Conservation (phyloP, 2,888 invertebrate genomes). For the Acronicta leporina region DNA sequence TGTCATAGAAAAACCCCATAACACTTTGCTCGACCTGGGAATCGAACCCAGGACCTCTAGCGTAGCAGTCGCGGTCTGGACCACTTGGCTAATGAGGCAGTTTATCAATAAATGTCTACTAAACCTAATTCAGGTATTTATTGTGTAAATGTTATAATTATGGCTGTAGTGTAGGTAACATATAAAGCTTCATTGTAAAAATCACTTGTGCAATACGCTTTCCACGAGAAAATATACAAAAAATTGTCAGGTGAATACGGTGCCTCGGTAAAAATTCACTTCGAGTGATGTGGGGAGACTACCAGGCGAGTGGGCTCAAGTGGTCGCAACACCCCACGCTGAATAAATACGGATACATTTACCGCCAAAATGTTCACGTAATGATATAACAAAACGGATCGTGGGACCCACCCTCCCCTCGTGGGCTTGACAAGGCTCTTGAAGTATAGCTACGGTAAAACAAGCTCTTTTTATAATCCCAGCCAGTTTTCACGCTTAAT, state of each 20-base stretch:
- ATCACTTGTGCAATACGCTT: slow-evolving; percentile 7
- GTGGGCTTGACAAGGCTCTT: slow-evolving; percentile 5
- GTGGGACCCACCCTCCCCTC: not conserved
- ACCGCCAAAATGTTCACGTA: slow-evolving; percentile 51
- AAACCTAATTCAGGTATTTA: slow-evolving; percentile 12
- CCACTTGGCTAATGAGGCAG: too few species aligned
- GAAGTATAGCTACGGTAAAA: not conserved
- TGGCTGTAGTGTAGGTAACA: not conserved
- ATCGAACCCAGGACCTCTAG: too few species aligned
- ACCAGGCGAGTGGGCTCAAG: slow-evolving; percentile 62
- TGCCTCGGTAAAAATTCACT: slow-evolving; percentile 56
- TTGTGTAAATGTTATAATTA: too few species aligned
- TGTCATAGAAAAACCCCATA: too few species aligned
- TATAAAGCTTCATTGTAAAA: not conserved
- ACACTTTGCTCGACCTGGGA: too few species aligned
- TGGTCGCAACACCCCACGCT: slow-evolving; percentile 58
- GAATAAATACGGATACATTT: slow-evolving; percentile 66
- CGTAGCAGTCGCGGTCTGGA: too few species aligned
- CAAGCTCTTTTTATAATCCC: not conserved
- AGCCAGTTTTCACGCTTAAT: slow-evolving; percentile 1
- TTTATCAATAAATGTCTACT: too few species aligned
- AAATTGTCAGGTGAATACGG: slow-evolving; percentile 33
- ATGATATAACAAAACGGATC: slow-evolving; percentile 48
- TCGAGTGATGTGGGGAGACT: slow-evolving; percentile 61
- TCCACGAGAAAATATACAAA: slow-evolving; percentile 13